These are phyloP conservation scores for Drosophila engyochracea DNA, from an alignment of 2,888 invertebrate species.

Conservation along the genomic window DNA sequence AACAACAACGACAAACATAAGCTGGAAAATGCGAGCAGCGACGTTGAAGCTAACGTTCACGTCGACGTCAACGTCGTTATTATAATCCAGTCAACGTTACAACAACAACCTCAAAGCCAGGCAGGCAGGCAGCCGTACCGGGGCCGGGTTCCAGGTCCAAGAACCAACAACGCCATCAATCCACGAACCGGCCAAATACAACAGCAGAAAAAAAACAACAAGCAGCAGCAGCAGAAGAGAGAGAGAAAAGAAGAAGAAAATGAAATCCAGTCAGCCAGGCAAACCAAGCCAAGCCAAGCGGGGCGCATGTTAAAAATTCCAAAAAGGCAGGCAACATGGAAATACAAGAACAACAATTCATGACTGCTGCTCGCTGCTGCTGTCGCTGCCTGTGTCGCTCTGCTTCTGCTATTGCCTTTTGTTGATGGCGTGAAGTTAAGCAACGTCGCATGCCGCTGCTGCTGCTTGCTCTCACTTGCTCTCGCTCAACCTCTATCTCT, in stretches of 20 bases:
- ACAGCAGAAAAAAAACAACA: slow-evolving; percentile 11
- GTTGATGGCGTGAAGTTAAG: slow-evolving; percentile 41
- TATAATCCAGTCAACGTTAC: slow-evolving; percentile 76
- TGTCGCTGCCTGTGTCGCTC: slow-evolving; percentile 47
- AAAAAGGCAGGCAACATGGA: slow-evolving; percentile 70
- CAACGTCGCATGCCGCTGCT: slow-evolving; percentile 11
- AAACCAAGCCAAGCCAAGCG: slow-evolving; percentile 60
- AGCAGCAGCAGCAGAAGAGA: not conserved
- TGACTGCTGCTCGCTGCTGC: slow-evolving; percentile 48
- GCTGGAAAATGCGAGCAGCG: slow-evolving; percentile 75
- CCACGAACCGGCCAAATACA: slow-evolving; percentile 61
- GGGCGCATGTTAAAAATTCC: slow-evolving; percentile 78
- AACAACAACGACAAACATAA: slow-evolving; percentile 46
- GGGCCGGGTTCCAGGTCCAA: slow-evolving; percentile 52
- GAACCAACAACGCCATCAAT: slow-evolving; percentile 65
- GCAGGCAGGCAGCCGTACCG: slow-evolving; percentile 37
- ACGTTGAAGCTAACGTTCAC: slow-evolving; percentile 63
- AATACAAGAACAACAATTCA: slow-evolving; percentile 78
- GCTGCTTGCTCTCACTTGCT: slow-evolving; percentile 24
- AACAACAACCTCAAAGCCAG: slow-evolving; percentile 14
- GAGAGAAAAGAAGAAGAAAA: slow-evolving; percentile 25
- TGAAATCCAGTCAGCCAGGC: slow-evolving; percentile 38
- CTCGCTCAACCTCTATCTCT: slow-evolving; percentile 11
- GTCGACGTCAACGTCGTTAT: slow-evolving; percentile 48
- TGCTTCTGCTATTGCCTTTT: slow-evolving; percentile 41